These are phyloP conservation scores for Urosaurus nigricauda DNA, from an alignment of 2,797 vertebrate species.

Conservation along the genomic window DNA sequence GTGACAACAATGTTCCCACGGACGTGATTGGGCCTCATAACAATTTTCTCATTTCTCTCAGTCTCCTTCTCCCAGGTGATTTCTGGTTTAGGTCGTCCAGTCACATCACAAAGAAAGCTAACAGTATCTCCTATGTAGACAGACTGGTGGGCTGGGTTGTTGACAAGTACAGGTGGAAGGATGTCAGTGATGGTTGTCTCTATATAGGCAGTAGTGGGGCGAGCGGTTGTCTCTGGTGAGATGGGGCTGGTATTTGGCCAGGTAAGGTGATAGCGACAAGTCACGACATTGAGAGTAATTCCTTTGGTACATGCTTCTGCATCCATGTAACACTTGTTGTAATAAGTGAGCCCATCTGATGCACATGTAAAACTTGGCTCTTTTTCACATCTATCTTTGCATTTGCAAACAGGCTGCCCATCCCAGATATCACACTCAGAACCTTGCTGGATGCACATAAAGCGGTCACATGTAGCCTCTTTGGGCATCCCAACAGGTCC, in stretches of 20 bases:
- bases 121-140: conserved; percentile 93
- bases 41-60: conserved; percentile 83
- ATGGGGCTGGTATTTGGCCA: conserved; percentile 95
- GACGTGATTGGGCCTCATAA: conserved; percentile 93
- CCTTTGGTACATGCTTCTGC: conserved; percentile 97
- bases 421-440: conserved; percentile 99
- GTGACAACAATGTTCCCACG: conserved; percentile 94
- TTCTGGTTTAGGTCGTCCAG: conserved; percentile 90
- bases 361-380: conserved; percentile 98
- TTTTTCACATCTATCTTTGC: conserved; percentile 95
- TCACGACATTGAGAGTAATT: conserved; percentile 87
- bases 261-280: conserved; percentile 90
- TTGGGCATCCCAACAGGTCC: conserved; percentile 94
- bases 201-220: conserved; percentile 86
- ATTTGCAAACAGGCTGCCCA: conserved; percentile 96
- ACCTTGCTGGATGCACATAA: conserved; percentile 97
- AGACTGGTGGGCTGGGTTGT: conserved; percentile 85
- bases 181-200: conserved; percentile 84
- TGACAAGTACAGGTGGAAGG: conserved; percentile 86
- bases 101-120: conserved; percentile 95
- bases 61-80: conserved; percentile 96
- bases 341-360: conserved; percentile 98
- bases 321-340: conserved; percentile 99
- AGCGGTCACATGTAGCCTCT: conserved; percentile 94
- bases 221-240: conserved; percentile 86